Conservation (phyloP, 2,113 vertebrate genomes). For the Mastomys natalensis region DNA sequence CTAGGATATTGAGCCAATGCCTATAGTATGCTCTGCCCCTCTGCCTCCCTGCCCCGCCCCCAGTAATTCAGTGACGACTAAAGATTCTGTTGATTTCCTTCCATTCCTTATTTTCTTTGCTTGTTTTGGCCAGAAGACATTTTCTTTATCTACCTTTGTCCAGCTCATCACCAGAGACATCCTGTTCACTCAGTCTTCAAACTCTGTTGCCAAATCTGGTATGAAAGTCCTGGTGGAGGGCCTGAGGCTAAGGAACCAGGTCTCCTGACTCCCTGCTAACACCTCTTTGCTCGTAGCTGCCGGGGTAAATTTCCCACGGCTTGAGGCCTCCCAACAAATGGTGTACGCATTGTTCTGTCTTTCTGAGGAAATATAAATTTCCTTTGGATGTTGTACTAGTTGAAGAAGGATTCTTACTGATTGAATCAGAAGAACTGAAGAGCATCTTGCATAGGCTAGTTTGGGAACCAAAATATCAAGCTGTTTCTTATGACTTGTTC, state of each 20-base stretch:
- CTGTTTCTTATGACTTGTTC: slow-evolving; percentile 5
- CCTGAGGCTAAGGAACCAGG: background rate
- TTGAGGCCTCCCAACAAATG: background rate
- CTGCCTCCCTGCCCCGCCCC: background rate
- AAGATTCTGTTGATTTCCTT: background rate
- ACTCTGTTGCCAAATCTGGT: background rate
- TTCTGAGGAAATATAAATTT: slow-evolving; percentile 55
- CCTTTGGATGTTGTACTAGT: slow-evolving; percentile 45
- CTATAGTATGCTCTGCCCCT: background rate
- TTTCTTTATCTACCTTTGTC: background rate
- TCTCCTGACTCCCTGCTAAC: background rate
- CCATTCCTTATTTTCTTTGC: background rate
- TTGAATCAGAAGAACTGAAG: slow-evolving; percentile 36
- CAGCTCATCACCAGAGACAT: background rate
- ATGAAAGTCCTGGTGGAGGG: background rate
- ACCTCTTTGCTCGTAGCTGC: background rate
- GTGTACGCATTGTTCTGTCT: slow-evolving; percentile 6
- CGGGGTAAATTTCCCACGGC: background rate
- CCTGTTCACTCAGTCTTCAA: background rate
- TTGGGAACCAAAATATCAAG: slow-evolving; percentile 1
- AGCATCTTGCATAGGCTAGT: background rate
- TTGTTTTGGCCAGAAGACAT: background rate
- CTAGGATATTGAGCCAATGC: background rate
- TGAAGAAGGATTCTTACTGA: slow-evolving; percentile 39
- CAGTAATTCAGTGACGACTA: background rate